Evolutionary conservation across 2,113 vertebrate genomes (phyloP).

Genomic region (Sylvia atricapilla): DNA sequence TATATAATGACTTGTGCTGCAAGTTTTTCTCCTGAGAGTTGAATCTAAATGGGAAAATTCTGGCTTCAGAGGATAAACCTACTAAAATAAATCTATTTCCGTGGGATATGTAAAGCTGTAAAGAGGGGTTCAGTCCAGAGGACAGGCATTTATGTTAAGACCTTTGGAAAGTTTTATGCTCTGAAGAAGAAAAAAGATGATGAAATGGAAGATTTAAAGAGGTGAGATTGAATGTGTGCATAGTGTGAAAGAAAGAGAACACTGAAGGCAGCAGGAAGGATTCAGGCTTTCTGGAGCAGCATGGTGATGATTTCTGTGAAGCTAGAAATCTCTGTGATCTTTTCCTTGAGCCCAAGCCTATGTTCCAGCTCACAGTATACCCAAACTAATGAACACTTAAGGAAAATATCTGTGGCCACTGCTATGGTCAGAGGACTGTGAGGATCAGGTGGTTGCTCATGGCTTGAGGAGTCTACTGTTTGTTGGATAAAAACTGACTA

Average conservation of each 20-base stretch:
- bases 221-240: neutral
- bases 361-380: neutral
- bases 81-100: neutral
- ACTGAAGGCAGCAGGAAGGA: neutral
- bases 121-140: neutral
- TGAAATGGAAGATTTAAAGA: neutral
- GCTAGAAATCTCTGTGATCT: neutral
- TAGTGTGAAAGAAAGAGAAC: neutral
- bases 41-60: slow-evolving; percentile 39
- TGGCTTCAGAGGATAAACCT: slow-evolving; percentile 7
- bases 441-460: neutral
- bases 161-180: neutral
- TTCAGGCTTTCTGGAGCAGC: neutral
- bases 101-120: neutral
- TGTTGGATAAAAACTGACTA: neutral
- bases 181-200: neutral
- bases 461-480: neutral
- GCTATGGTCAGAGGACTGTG: neutral
- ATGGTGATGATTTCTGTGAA: neutral
- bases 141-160: neutral
- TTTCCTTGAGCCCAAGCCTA: neutral
- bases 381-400: neutral
- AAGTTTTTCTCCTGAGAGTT: slow-evolving; percentile 47
- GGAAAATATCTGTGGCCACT: neutral
- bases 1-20: slow-evolving; percentile 35